A percentile compares a stretch with the other conserved stretches of the same genome.
Conservation (phyloP, 1,140 invertebrate species). For the Zaprionus lachaisei region DNA sequence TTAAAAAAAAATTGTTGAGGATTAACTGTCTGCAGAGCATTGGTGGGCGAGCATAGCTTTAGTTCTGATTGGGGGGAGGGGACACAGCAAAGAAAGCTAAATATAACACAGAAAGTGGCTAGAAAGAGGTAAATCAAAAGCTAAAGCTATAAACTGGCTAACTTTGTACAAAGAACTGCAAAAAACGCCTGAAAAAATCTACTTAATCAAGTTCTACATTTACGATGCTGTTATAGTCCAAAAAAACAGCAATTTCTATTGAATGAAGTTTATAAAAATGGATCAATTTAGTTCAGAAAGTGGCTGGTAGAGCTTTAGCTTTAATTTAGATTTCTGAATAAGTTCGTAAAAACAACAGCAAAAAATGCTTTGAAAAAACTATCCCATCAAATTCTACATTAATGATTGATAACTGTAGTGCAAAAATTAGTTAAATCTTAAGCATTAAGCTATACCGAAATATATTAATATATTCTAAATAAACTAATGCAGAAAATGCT, state of each 20-base stretch:
- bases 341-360: no score
- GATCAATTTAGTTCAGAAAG: background rate
- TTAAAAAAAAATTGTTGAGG: slow-evolving; percentile 20
- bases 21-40: slow-evolving; percentile 36
- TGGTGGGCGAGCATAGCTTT: slow-evolving; percentile 26
- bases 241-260: background rate
- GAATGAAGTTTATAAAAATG: background rate
- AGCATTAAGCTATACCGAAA: no score
- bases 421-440: no score
- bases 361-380: no score
- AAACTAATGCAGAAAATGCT: no score
- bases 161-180: background rate
- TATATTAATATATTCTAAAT: no score
- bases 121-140: background rate
- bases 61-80: background rate
- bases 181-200: background rate
- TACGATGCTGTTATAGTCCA: background rate
- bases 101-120: background rate
- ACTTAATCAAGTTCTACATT: background rate
- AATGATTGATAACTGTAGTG: no score
- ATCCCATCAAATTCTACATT: no score
- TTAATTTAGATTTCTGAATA: no score
- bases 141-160: background rate
- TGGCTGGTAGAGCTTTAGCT: background rate
- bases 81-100: background rate